Conservation (phyloP, 2,888 invertebrate genomes). For the Odontocolon sp. region DNA sequence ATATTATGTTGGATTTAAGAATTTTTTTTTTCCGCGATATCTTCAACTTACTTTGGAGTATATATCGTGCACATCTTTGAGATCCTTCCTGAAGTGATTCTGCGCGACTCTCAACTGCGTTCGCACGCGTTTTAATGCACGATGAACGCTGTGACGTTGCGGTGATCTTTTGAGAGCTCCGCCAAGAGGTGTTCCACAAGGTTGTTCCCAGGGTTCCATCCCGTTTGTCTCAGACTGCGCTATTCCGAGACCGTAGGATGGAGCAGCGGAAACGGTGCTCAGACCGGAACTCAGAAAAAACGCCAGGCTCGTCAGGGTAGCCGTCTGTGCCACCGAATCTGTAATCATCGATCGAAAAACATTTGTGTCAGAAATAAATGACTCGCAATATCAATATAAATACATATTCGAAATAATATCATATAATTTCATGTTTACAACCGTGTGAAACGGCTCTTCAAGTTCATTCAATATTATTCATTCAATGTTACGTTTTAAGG, state of each 20-base stretch:
- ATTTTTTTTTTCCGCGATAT: background rate
- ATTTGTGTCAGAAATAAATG: conserved; percentile 30
- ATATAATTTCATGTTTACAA: conserved; percentile 35
- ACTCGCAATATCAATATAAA: background rate
- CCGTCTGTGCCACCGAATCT: conserved; percentile 79
- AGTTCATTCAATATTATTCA: conserved; percentile 44
- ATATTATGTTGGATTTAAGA: background rate
- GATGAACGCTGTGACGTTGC: conserved; percentile 75
- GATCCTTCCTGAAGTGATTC: conserved; percentile 76
- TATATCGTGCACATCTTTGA: conserved; percentile 74
- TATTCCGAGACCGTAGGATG: conserved; percentile 69
- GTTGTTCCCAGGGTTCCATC: conserved; percentile 77
- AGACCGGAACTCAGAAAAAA: conserved; percentile 75
- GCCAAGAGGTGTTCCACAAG: conserved; percentile 79
- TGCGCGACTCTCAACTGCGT: conserved; percentile 79
- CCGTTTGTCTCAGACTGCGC: conserved; percentile 60
- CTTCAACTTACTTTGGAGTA: conserved; percentile 76
- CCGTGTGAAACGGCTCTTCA: background rate
- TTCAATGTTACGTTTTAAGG: conserved; percentile 13
- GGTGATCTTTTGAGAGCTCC: conserved; percentile 72
- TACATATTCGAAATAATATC: conserved; percentile 7
- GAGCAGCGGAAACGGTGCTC: conserved; percentile 70
- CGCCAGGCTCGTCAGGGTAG: conserved; percentile 76
- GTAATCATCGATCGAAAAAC: conserved; percentile 63
- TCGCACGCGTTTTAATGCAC: conserved; percentile 75